A percentile compares a stretch with the other conserved stretches of the same genome.
These are phyloP conservation scores for Cheiracanthium punctorium DNA, from an alignment of 2,888 invertebrate species.

Conservation along the genomic window DNA sequence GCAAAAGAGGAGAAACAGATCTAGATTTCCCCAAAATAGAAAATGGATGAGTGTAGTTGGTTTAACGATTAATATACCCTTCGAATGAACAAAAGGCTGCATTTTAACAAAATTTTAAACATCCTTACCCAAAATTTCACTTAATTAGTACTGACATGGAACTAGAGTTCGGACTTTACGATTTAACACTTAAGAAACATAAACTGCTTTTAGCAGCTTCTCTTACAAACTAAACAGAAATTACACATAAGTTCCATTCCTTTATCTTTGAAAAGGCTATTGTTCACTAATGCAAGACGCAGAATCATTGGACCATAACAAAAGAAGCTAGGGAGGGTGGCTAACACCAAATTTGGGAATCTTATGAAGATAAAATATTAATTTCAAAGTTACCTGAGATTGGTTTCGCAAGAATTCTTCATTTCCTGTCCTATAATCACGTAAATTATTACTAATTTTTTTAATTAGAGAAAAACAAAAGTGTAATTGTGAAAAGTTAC, in stretches of 20 bases:
- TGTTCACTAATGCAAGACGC: conserved; percentile 54
- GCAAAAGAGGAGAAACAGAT: too few relatives aligned
- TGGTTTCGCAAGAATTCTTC: conserved; percentile 33
- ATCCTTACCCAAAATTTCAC: neutral
- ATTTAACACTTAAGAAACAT: neutral
- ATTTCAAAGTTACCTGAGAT: conserved; percentile 37
- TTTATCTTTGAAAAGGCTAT: conserved; percentile 56
- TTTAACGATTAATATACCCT: neutral
- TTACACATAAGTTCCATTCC: conserved; percentile 47
- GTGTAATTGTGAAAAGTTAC: neutral
- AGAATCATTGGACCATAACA: conserved; percentile 57
- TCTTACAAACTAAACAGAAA: conserved; percentile 30
- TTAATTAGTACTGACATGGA: neutral
- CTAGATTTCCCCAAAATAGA: too few relatives aligned
- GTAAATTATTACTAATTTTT: neutral
- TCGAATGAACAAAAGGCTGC: neutral
- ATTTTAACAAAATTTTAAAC: neutral
- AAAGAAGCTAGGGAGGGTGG: conserved; percentile 26
- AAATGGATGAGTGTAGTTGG: too few relatives aligned
- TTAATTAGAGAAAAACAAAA: neutral
- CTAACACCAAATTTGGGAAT: conserved; percentile 57
- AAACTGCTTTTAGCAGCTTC: neutral
- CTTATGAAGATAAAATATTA: conserved; percentile 20
- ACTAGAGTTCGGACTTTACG: neutral
- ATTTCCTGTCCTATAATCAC: conserved; percentile 16